Evolutionary conservation across 1,140 invertebrate species (phyloP).

Genomic region (Phymastichus coffea): DNA sequence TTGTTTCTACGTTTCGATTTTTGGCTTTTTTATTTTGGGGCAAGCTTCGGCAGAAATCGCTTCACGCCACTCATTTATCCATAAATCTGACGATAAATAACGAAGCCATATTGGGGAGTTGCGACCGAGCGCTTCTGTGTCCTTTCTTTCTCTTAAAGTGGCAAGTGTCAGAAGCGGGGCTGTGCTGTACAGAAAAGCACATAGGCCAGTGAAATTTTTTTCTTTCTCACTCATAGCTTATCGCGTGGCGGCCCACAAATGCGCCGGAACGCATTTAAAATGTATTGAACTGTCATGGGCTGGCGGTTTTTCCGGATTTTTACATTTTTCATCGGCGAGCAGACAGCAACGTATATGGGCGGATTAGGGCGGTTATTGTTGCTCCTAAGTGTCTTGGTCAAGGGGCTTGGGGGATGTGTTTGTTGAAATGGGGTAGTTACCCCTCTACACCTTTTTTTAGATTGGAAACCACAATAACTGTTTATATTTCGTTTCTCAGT

Average conservation of each 20-base stretch:
- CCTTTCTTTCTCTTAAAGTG: conserved; percentile 22
- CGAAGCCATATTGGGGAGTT: conserved; percentile 48
- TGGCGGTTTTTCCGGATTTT: conserved; percentile 51
- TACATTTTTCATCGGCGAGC: conserved; percentile 52
- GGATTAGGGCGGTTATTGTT: conserved; percentile 54
- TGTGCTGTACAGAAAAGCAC: conserved; percentile 2
- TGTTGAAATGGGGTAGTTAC: background rate
- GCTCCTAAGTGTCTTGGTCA: conserved; percentile 49
- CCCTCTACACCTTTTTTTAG: too few species aligned
- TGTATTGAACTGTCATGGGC: conserved; percentile 57
- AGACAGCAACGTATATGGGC: conserved; percentile 4
- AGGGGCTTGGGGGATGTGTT: conserved; percentile 32
- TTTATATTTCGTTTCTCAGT: too few species aligned
- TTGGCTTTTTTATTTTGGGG: too few species aligned
- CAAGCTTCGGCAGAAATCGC: too few species aligned
- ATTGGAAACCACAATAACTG: too few species aligned
- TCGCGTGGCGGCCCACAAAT: conserved; percentile 47
- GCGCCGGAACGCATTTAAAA: conserved; percentile 58
- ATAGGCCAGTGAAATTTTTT: background rate
- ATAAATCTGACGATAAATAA: conserved; percentile 59
- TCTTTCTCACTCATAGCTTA: conserved; percentile 30
- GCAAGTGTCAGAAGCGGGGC: conserved; percentile 1
- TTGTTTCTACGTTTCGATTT: too few species aligned
- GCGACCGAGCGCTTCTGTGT: conserved; percentile 25
- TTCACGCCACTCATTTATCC: conserved; percentile 53